Conservation (phyloP, 2,797 vertebrate genomes). For the Macroramphosus scolopax region DNA sequence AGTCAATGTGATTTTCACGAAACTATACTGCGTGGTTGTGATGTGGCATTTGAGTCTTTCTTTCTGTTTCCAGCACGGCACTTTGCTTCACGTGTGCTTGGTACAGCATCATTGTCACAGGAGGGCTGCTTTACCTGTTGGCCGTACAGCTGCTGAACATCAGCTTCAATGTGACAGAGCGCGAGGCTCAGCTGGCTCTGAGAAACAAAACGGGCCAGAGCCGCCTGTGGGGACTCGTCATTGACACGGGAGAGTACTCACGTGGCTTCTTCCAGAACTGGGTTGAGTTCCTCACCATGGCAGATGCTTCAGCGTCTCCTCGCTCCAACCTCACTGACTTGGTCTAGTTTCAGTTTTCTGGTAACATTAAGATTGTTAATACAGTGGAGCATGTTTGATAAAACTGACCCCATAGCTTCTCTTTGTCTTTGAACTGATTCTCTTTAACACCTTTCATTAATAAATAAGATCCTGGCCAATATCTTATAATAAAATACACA, state of each 20-base stretch:
- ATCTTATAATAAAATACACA: too few species aligned
- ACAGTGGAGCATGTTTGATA: neutral
- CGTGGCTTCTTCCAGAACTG: conserved; percentile 89
- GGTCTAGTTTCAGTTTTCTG: conserved; percentile 62
- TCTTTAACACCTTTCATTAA: too few species aligned
- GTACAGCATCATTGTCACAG: conserved; percentile 91
- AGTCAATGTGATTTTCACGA: too few species aligned
- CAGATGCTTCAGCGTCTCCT: conserved; percentile 37
- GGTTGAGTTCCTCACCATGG: conserved; percentile 89
- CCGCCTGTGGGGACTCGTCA: conserved; percentile 84
- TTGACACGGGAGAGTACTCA: conserved; percentile 85
- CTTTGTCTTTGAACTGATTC: neutral
- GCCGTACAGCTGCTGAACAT: conserved; percentile 89
- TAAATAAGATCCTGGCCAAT: too few species aligned
- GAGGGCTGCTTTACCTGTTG: conserved; percentile 87
- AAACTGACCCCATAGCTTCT: too few species aligned
- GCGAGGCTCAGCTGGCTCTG: conserved; percentile 88
- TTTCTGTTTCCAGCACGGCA: conserved; percentile 80
- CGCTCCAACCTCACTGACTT: conserved; percentile 56
- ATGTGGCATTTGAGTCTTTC: neutral
- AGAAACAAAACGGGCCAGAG: conserved; percentile 84
- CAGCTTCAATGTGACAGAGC: conserved; percentile 94
- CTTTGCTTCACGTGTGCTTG: conserved; percentile 95
- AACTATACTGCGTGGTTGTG: neutral
- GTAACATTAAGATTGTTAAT: neutral